Base-by-base conservation (phyloP, 2,797 vertebrate species). In the Emydoidea blandingii region DNA sequence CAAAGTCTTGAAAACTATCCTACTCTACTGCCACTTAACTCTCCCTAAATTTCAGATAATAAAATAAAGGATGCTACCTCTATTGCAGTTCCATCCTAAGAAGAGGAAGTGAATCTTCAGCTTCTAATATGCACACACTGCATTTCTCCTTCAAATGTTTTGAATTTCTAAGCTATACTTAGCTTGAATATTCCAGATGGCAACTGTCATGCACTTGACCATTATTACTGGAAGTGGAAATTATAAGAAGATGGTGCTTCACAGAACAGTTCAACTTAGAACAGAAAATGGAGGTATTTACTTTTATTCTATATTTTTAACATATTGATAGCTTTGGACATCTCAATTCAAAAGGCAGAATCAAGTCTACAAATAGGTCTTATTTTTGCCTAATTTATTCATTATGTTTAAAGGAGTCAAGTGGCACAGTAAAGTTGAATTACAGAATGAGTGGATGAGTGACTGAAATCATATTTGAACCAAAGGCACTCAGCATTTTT, bases 91-190 rank as follows among this genome's bases (percentile, higher is more conserved):
- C 5, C 87, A 47, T 27, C 5, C 53, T 90, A 49, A 79, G 21
- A 94, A 93, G 1, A 76, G 25, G 41, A 57, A 91, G 8, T 93
- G 7, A 86, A 80, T 65, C 62, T 10, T 47, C 14, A 76, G 37
- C 4, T 87, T 90, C 57, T 57, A 49, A 91, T 86, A 54, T 52
- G 18, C 3, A 52, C 83, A 44, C 23, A 81, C 8, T 87, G 23
- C 62, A 21, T 6, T 85, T 37, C 8, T 56, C 68, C 49, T 62
- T 37, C 1, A 65, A 41, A 23, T 54, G 27, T 9, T 86, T 47
- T 72, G 83, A 57, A 44, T 80, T 80, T 52, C n/a, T 86, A 79
- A 3, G 12, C 12, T 27, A 59, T 82, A 15, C 81, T 47, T 90
- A 85, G 87, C 88, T 12, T 72, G 19, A 47, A 6, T n/a, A 87